Percentiles rank a stretch among this genome's conserved stretches.
phyloP scores from a whole-genome alignment of 2,113 vertebrate genomes.

The Panthera tigris region DNA sequence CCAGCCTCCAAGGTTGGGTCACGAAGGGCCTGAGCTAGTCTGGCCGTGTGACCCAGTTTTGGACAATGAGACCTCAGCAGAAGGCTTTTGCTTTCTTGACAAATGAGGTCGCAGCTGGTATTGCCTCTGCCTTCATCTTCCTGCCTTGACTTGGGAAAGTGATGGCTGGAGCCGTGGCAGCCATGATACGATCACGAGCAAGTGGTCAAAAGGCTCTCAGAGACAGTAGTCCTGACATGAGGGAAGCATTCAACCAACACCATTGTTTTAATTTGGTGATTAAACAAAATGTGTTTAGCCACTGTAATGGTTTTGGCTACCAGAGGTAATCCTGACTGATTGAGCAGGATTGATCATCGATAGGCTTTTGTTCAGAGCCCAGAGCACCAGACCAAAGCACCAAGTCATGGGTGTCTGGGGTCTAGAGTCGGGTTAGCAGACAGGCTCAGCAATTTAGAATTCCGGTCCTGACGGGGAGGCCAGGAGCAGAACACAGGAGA shows the following conservation, averaged over 20 bases:
- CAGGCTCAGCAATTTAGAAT: neutral
- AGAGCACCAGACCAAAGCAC: neutral
- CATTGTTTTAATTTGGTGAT: neutral
- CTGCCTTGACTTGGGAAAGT: neutral
- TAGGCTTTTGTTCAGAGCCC: neutral
- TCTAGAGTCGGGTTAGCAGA: neutral
- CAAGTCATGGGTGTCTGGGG: neutral
- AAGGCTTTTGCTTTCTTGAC: neutral
- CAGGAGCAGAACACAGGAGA: neutral
- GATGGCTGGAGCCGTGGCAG: neutral
- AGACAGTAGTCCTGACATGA: neutral
- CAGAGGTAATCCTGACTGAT: neutral
- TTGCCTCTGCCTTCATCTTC: neutral
- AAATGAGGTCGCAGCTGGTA: neutral
- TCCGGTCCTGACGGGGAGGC: neutral
- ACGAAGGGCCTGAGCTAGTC: neutral
- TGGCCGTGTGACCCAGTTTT: neutral
- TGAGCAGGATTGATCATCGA: neutral
- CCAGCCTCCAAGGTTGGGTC: neutral
- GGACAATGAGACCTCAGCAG: neutral
- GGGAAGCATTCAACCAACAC: neutral
- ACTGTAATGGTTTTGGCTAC: neutral
- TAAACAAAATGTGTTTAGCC: neutral
- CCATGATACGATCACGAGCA: neutral
- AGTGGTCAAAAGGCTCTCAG: neutral